phyloP scores from a whole-genome alignment of 2,888 invertebrate species.

The Endotricha flammealis region DNA sequence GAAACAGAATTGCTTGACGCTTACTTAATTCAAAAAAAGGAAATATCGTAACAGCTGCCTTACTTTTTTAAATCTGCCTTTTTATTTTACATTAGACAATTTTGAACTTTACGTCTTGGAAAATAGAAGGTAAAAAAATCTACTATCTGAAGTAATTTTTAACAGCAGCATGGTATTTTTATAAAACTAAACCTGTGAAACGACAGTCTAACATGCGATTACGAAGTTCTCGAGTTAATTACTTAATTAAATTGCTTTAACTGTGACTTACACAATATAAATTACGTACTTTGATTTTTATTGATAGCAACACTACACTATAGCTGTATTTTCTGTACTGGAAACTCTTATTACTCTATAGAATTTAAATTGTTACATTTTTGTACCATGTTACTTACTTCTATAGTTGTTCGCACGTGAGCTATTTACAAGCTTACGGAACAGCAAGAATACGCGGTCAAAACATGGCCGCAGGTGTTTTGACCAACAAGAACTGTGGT shows the following conservation, averaged over 20 bases:
- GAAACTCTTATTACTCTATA: too few relatives aligned
- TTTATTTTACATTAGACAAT: too few relatives aligned
- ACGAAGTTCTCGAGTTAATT: slow-evolving; percentile 48
- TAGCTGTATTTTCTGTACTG: neutral
- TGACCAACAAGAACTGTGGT: too few relatives aligned
- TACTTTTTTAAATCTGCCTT: slow-evolving; percentile 16
- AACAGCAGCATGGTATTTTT: slow-evolving; percentile 29
- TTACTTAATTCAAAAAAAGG: slow-evolving; percentile 48
- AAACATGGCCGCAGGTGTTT: too few relatives aligned
- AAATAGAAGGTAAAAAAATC: slow-evolving; percentile 14
- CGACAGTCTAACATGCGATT: slow-evolving; percentile 49
- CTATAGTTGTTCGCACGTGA: too few relatives aligned
- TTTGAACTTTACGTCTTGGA: slow-evolving; percentile 18
- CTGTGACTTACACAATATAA: slow-evolving; percentile 33
- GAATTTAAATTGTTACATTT: too few relatives aligned
- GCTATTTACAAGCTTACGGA: too few relatives aligned
- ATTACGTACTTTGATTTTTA: slow-evolving; percentile 22
- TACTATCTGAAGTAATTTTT: slow-evolving; percentile 13
- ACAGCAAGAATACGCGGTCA: too few relatives aligned
- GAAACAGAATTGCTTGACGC: slow-evolving; percentile 59
- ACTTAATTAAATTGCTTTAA: slow-evolving; percentile 52
- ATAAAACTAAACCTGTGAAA: slow-evolving; percentile 35
- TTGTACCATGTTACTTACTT: too few relatives aligned
- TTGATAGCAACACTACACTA: slow-evolving; percentile 12
- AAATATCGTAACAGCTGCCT: slow-evolving; percentile 36